Evolutionary conservation across 2,113 vertebrate species (phyloP).

Genomic region (Oreotrochilus melanogaster): DNA sequence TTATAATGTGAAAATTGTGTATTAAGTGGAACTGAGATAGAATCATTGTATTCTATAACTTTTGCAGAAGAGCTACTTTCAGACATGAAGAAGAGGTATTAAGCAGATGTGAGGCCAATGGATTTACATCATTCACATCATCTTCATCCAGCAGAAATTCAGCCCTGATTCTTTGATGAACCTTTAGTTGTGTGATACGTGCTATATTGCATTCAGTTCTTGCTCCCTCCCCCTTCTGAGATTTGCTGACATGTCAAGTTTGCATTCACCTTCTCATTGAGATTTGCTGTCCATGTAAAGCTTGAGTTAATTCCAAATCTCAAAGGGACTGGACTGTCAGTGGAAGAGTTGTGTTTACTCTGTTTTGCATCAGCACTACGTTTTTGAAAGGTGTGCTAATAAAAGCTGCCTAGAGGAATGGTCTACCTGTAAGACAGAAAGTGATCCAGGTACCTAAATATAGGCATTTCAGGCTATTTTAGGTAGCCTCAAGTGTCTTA

Average conservation of each 20-base stretch:
- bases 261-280: background rate
- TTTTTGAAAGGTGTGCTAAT: slow-evolving; percentile 23
- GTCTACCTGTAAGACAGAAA: background rate
- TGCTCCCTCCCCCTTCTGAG: background rate
- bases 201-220: slow-evolving; percentile 3
- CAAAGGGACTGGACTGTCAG: slow-evolving; percentile 18
- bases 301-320: slow-evolving; percentile 43
- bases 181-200: slow-evolving; percentile 10
- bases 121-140: slow-evolving; percentile 26
- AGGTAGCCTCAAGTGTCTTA: background rate
- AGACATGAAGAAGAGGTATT: slow-evolving; percentile 53
- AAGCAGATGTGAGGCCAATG: slow-evolving; percentile 53
- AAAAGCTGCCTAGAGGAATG: slow-evolving; percentile 29
- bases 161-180: slow-evolving; percentile 36
- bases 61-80: slow-evolving; percentile 58
- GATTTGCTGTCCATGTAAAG: background rate
- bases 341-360: background rate
- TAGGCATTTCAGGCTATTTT: slow-evolving; percentile 31
- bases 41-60: slow-evolving; percentile 43
- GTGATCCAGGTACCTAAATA: slow-evolving; percentile 41
- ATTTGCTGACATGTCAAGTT: background rate
- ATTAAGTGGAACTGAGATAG: slow-evolving; percentile 40
- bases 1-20: slow-evolving; percentile 32
- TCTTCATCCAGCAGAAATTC: slow-evolving; percentile 28
- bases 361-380: background rate